Conservation (phyloP, 1,140 invertebrate genomes). For the Bactericera cockerelli region DNA sequence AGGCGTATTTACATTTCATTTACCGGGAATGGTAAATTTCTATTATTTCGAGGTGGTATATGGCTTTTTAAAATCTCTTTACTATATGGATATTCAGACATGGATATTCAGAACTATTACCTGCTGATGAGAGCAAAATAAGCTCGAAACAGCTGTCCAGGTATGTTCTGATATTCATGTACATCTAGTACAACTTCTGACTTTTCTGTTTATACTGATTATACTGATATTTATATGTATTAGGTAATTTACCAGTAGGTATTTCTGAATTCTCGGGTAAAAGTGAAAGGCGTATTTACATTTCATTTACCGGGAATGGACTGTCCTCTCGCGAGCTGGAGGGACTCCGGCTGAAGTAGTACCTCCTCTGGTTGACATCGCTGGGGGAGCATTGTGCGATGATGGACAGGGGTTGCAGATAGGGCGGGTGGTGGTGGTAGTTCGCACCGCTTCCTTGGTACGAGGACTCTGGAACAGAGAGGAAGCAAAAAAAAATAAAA, state of each 20-base stretch:
- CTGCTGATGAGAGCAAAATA: too few species aligned
- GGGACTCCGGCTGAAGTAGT: constrained; percentile 1
- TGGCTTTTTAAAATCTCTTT: too few species aligned
- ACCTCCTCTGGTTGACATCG: constrained; percentile 2
- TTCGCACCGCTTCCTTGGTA: neutral
- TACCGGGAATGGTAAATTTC: constrained; percentile 9
- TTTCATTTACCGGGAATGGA: constrained; percentile 8
- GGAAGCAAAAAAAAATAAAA: neutral
- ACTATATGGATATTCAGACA: too few species aligned
- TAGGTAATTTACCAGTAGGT: too few species aligned
- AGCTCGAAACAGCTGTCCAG: too few species aligned
- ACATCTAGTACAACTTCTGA: too few species aligned
- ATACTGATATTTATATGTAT: too few species aligned
- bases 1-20: constrained; percentile 7
- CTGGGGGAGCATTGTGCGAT: constrained; percentile 6
- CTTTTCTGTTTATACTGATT: too few species aligned
- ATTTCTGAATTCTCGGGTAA: too few species aligned
- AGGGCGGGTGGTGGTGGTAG: neutral
- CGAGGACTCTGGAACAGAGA: neutral
- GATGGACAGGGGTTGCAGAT: neutral
- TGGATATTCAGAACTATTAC: too few species aligned
- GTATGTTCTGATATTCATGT: too few species aligned
- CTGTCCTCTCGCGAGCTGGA: constrained; percentile 4
- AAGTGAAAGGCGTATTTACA: constrained; percentile 1
- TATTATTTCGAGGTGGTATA: too few species aligned